Base-by-base conservation (phyloP, 2,888 invertebrate genomes). In the Sepiola atlantica region DNA sequence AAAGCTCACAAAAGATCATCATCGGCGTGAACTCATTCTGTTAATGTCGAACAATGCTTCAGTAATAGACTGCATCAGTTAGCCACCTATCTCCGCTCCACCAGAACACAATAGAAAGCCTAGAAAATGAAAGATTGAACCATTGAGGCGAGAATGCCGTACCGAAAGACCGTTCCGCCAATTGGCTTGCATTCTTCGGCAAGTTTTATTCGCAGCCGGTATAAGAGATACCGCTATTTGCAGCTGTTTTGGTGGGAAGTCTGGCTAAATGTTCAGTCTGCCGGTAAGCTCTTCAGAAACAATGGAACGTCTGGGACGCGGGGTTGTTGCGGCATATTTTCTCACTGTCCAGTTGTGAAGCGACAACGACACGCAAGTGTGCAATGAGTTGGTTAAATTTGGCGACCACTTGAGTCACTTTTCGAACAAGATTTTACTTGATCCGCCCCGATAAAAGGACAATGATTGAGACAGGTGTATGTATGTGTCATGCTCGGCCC, bases 171-270 rank as follows among this genome's bases (percentile, higher is more conserved):
- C 14, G n/a, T 77, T 32, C n/a, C 77, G 4, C 77, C 77, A 77
- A 77, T 77, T 77, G 77, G 77, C 77, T 77, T 16, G n/a, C n/a
- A n/a, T 14, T 77, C 32, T 16, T n/a, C 77, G 12, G 77, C 16
- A 20, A 57, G 57, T 61, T n/a, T 77, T 77, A 77, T 77, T 77
- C 77, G n/a, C 14, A 77, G n/a, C n/a, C 20, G 77, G n/a, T 77
- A 77, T 77, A 21, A 61, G n/a, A 77, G 77, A 77, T 77, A 4
- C 45, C 77, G 77, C 77, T 77, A 18, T 32, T 77, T n/a, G 77
- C 77, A 77, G 77, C n/a, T 77, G 77, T 77, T n/a, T n/a, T n/a
- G n/a, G n/a, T 77, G n/a, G 77, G n/a, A 77, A n/a, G 77, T 77
- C 77, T n/a, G 14, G 77, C 77, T 28, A 77, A 77, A n/a, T n/a